Evolutionary conservation across 2,797 vertebrate genomes (phyloP).

Genomic region (Champsocephalus esox): DNA sequence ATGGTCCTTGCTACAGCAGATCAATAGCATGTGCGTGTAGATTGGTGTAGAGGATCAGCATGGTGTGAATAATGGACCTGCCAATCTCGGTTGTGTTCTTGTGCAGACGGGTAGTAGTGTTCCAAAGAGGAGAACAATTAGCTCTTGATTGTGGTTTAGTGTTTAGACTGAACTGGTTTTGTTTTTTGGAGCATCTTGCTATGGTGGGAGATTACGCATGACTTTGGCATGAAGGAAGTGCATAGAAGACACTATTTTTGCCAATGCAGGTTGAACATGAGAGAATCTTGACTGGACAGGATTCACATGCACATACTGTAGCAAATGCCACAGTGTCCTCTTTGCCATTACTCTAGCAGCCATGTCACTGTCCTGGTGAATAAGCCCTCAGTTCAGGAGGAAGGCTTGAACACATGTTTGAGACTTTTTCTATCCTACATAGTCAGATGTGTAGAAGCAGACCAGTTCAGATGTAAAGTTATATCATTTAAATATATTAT

Average conservation of each 20-base stretch:
- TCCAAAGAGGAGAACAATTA: too few relatives aligned
- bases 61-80: conserved; percentile 45
- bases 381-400: not conserved
- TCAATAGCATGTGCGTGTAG: conserved; percentile 7
- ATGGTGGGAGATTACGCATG: conserved; percentile 58
- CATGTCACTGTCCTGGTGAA: not conserved
- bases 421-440: not conserved
- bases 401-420: not conserved
- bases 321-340: conserved; percentile 10
- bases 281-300: conserved; percentile 1
- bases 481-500: too few relatives aligned
- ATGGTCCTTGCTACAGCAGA: not conserved
- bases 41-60: conserved; percentile 39
- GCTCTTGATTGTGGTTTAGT: conserved; percentile 12
- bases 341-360: not conserved
- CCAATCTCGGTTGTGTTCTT: conserved; percentile 13
- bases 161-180: conserved; percentile 15
- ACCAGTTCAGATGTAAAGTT: not conserved
- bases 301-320: conserved; percentile 21
- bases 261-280: conserved; percentile 6
- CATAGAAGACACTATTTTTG: conserved; percentile 4
- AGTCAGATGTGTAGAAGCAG: not conserved
- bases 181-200: conserved; percentile 60
- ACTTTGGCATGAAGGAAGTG: conserved; percentile 54
- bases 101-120: not conserved